These are phyloP conservation scores for Natrix natrix DNA, from an alignment of 2,797 vertebrate species.

Conservation along the genomic window DNA sequence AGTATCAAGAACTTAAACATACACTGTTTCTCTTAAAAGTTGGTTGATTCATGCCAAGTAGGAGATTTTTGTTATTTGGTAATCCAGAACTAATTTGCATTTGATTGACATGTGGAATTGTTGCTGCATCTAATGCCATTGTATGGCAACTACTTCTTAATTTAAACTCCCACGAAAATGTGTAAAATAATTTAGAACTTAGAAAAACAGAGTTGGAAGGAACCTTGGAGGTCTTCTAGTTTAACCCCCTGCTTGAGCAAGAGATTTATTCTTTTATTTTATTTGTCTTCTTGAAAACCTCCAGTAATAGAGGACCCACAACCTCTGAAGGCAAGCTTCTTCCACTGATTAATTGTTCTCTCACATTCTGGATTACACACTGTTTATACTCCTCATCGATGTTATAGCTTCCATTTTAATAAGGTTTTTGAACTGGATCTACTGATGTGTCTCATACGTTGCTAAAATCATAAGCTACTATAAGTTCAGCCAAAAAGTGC, in stretches of 20 bases:
- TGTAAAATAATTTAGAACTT: background rate
- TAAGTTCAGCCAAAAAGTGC: background rate
- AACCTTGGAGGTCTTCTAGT: background rate
- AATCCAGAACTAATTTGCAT: conserved; percentile 17
- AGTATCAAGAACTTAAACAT: conserved; percentile 73
- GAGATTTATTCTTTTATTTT: background rate
- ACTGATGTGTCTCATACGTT: background rate
- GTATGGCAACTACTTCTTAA: background rate
- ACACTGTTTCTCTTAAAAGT: conserved; percentile 7
- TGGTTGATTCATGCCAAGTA: background rate
- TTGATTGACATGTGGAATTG: background rate
- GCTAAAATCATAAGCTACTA: background rate
- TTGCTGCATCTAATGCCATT: background rate
- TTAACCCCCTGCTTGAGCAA: background rate
- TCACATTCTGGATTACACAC: background rate
- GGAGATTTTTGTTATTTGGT: background rate
- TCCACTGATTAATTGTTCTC: too few relatives aligned
- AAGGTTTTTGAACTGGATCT: background rate
- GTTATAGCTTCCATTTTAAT: background rate
- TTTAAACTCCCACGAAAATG: background rate
- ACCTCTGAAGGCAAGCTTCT: too few relatives aligned
- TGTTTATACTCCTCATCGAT: background rate
- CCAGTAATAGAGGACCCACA: background rate
- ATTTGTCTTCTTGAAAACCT: background rate
- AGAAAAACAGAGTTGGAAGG: background rate